phyloP scores from a whole-genome alignment of 2,113 vertebrate species.

The Microcebus murinus region DNA sequence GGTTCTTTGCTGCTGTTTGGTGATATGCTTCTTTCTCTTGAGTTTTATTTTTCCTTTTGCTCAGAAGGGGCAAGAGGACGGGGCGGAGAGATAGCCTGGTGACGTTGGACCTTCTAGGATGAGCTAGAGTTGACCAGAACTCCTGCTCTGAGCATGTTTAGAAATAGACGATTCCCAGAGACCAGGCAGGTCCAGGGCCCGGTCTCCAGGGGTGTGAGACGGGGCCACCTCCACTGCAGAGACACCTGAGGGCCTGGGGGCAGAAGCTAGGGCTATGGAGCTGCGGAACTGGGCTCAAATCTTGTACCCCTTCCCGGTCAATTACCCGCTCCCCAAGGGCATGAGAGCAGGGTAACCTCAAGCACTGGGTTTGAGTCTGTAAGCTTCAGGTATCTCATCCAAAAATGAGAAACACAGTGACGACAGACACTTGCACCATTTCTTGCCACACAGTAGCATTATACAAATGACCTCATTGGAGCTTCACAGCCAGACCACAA shows the following conservation, averaged over 20 bases:
- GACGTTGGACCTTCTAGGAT: rapidly evolving
- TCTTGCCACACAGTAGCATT: background rate
- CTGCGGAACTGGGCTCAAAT: background rate
- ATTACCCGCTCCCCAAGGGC: rapidly evolving
- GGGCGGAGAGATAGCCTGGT: rapidly evolving
- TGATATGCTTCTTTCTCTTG: background rate
- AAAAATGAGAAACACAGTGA: background rate
- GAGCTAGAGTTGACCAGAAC: background rate
- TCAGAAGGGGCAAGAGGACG: background rate
- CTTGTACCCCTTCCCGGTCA: background rate
- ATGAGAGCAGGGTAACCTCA: background rate
- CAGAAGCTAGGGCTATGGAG: background rate
- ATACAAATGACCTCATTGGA: background rate
- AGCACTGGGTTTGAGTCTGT: background rate
- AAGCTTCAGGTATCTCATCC: background rate
- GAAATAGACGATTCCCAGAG: background rate
- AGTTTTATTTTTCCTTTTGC: background rate
- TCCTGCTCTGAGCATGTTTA: background rate
- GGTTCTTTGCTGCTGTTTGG: background rate
- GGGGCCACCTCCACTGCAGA: rapidly evolving
- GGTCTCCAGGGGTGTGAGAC: rapidly evolving
- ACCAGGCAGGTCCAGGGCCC: rapidly evolving
- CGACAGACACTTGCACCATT: background rate
- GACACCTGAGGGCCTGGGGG: rapidly evolving
- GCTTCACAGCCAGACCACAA: background rate